Evolutionary conservation across 2,888 invertebrate genomes (phyloP).

Genomic region (Mongoloraphidia duomilia): DNA sequence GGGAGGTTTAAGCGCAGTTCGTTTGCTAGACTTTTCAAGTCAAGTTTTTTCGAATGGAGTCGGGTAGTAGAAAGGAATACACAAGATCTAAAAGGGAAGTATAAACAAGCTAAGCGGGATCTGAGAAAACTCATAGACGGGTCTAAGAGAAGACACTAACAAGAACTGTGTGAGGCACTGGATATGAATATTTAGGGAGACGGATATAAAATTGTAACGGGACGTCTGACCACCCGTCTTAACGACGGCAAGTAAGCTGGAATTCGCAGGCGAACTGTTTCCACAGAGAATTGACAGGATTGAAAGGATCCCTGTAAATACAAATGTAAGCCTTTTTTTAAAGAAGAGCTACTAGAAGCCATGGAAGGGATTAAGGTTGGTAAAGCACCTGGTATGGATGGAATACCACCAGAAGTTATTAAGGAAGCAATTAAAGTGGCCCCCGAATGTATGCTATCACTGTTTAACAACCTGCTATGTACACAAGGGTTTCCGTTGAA

Average conservation of each 20-base stretch:
- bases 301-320: no score
- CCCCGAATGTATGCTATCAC: not conserved
- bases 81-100: no score
- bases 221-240: not conserved
- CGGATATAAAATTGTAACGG: slow-evolving; percentile 5
- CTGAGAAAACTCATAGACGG: no score
- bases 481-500: not conserved
- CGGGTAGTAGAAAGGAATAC: no score
- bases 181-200: slow-evolving; percentile 8
- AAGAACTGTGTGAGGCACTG: slow-evolving; percentile 3
- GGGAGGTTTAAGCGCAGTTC: no score
- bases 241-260: not conserved
- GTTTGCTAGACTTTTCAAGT: no score
- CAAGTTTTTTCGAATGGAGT: no score
- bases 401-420: slow-evolving; percentile 3
- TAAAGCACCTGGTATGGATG: slow-evolving; percentile 6
- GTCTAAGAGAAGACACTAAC: slow-evolving; percentile 3
- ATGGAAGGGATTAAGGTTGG: not conserved
- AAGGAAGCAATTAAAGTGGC: not conserved
- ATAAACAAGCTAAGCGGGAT: no score
- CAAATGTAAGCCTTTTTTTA: not conserved
- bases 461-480: not conserved
- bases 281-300: not conserved
- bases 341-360: slow-evolving; percentile 3
- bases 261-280: not conserved